Percentiles rank a stretch among this genome's conserved stretches.
These are phyloP conservation scores for Eupristina koningsbergeri DNA, from an alignment of 1,140 invertebrate genomes.

Conservation along the genomic window DNA sequence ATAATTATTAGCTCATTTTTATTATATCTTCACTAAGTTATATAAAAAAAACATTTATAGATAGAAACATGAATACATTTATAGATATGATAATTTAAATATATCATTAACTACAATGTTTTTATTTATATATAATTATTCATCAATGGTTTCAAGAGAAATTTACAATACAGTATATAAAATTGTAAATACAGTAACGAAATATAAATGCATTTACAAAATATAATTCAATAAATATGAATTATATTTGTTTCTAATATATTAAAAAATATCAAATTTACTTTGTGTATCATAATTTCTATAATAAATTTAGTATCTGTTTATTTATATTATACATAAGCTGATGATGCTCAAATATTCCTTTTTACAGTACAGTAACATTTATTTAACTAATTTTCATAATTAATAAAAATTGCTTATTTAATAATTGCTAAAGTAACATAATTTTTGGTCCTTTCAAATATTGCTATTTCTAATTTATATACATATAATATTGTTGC, in stretches of 20 bases:
- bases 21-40: background rate
- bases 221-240: background rate
- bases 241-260: background rate
- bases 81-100: background rate
- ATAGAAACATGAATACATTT: background rate
- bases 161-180: background rate
- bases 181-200: background rate
- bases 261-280: background rate
- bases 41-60: background rate
- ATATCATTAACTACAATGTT: background rate
- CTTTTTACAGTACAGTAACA: slow-evolving; percentile 24
- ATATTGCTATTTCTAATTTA: slow-evolving; percentile 48
- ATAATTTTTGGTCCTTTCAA: slow-evolving; percentile 50
- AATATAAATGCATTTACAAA: background rate
- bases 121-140: background rate
- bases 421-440: slow-evolving; percentile 37
- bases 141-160: background rate
- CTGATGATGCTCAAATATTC: too few species aligned
- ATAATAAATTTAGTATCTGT: too few species aligned
- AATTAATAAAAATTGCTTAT: slow-evolving; percentile 35
- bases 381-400: background rate
- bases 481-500: slow-evolving; percentile 1
- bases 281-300: too few species aligned
- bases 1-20: too few species aligned
- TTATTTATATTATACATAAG: too few species aligned